phyloP scores from a whole-genome alignment of 2,888 invertebrate species.

The Cheilosia variabilis region DNA sequence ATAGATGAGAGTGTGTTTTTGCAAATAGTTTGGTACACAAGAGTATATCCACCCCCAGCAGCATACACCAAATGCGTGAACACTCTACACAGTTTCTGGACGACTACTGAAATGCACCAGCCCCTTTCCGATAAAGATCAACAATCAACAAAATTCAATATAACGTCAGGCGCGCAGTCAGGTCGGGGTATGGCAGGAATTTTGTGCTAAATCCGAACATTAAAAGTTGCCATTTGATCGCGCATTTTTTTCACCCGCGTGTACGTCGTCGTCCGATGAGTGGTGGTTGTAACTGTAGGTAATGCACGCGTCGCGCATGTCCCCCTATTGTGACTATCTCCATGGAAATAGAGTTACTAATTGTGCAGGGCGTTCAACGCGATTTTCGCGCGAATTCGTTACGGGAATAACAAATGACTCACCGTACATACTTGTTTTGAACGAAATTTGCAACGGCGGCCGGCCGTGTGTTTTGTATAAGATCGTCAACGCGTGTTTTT shows the following conservation, averaged over 20 bases:
- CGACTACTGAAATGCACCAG: too few relatives aligned
- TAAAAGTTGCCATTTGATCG: slow-evolving; percentile 33
- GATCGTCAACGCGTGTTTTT: background rate
- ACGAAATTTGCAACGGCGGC: slow-evolving; percentile 26
- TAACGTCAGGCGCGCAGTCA: slow-evolving; percentile 3
- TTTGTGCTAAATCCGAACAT: slow-evolving; percentile 34
- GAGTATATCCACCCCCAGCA: slow-evolving; percentile 26
- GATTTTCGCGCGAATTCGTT: slow-evolving; percentile 34
- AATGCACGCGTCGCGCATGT: background rate
- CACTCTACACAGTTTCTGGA: background rate
- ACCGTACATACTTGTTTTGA: slow-evolving; percentile 55
- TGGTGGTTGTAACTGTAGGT: background rate
- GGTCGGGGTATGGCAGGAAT: too few relatives aligned
- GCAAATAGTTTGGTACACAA: slow-evolving; percentile 3
- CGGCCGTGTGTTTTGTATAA: slow-evolving; percentile 24
- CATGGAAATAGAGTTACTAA: slow-evolving; percentile 23
- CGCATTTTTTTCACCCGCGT: slow-evolving; percentile 1
- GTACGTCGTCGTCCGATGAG: background rate
- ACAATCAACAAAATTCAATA: slow-evolving; percentile 34
- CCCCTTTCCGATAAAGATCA: slow-evolving; percentile 3
- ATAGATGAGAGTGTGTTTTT: slow-evolving; percentile 30
- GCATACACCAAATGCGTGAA: slow-evolving; percentile 19
- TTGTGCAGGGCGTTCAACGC: slow-evolving; percentile 12
- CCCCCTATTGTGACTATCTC: slow-evolving; percentile 12
- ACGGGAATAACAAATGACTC: slow-evolving; percentile 60